Evolutionary conservation across 1,140 invertebrate species (phyloP).

Genomic region (Heterodera schachtii): DNA sequence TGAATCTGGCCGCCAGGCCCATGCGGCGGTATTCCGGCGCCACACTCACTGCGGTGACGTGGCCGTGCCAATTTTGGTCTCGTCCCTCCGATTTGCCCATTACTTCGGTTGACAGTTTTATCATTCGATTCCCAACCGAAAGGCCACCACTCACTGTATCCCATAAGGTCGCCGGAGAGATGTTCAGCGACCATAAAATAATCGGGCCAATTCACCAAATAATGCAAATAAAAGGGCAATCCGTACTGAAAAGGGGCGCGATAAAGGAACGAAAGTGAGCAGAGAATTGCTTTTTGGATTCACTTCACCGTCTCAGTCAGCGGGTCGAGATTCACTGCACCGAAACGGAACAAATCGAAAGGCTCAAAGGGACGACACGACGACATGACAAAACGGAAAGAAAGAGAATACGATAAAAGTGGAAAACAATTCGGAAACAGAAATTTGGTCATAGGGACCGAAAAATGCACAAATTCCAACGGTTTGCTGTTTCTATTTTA

Average conservation of each 20-base stretch:
- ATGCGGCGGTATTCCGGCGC: constrained; percentile 87
- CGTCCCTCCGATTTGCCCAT: constrained; percentile 78
- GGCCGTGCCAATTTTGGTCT: constrained; percentile 95
- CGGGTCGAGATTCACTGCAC: constrained; percentile 80
- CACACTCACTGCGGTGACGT: constrained; percentile 86
- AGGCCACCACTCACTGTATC: constrained; percentile 95
- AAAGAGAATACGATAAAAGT: background rate
- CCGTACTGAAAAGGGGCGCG: constrained; percentile 88
- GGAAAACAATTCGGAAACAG: no score
- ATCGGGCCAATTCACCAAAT: constrained; percentile 96
- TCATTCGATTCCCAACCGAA: no score
- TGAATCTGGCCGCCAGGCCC: constrained; percentile 86
- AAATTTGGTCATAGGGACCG: no score
- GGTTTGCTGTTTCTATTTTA: no score
- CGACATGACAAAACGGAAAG: constrained; percentile 28
- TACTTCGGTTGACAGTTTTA: constrained; percentile 50
- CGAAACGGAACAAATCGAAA: constrained; percentile 46
- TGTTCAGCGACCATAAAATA: constrained; percentile 96
- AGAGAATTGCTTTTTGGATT: no score
- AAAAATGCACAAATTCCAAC: no score
- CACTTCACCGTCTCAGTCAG: constrained; percentile 88
- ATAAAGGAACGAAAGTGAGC: no score
- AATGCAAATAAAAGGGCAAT: constrained; percentile 94
- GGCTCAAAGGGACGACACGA: constrained; percentile 43
- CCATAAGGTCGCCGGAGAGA: constrained; percentile 91